Evolutionary conservation across 2,113 vertebrate species (phyloP).

Genomic region (Aptenodytes patagonicus): DNA sequence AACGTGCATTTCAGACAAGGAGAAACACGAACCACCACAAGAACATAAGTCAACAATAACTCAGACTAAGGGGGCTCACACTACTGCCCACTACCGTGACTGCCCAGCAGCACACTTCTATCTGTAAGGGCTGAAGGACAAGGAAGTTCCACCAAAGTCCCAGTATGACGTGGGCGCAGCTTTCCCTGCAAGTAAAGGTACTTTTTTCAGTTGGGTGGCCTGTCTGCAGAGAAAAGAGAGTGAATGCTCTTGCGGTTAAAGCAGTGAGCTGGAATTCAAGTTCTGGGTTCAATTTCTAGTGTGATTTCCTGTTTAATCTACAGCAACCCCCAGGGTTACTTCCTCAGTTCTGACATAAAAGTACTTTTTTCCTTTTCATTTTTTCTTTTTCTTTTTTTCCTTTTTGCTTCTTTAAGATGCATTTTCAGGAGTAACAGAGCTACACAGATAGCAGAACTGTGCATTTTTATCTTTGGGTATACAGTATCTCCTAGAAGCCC

Average conservation of each 20-base stretch:
- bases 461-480: not conserved
- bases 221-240: not conserved
- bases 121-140: not conserved
- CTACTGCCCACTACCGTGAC: not conserved
- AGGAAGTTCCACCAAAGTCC: not conserved
- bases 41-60: not conserved
- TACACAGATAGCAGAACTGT: not conserved
- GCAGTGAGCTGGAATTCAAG: not conserved
- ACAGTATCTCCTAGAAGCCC: not conserved
- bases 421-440: not conserved
- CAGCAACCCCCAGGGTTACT: not conserved
- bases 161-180: accelerated
- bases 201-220: not conserved
- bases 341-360: not conserved
- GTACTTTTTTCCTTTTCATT: not conserved
- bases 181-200: not conserved
- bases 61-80: not conserved
- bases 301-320: constrained; percentile 20
- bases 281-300: not conserved
- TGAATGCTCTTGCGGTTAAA: not conserved
- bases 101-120: not conserved
- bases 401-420: not conserved
- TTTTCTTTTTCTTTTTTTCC: not conserved
- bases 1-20: not conserved
- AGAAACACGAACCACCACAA: not conserved